A percentile compares a stretch with the other conserved stretches of the same genome.
phyloP scores from a whole-genome alignment of 2,797 vertebrate species.

The Micrastur ruficollis region DNA sequence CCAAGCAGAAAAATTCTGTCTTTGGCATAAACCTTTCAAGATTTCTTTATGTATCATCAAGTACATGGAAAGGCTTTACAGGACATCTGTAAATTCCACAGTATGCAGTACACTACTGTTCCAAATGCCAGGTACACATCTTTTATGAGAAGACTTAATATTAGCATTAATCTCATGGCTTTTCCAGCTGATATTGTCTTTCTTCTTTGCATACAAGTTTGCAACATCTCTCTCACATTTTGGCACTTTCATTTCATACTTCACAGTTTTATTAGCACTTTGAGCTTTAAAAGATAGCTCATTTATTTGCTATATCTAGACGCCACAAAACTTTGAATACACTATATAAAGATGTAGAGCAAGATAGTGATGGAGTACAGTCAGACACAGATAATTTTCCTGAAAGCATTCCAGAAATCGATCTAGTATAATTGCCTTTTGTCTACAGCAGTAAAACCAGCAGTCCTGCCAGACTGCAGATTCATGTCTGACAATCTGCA shows the following conservation, averaged over 20 bases:
- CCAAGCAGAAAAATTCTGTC: neutral
- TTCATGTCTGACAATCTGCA: neutral
- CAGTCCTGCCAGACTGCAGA: constrained; percentile 10
- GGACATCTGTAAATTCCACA: neutral
- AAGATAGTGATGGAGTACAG: constrained; percentile 9
- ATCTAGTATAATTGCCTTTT: constrained; percentile 8
- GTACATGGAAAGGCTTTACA: neutral
- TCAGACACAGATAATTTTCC: constrained; percentile 23
- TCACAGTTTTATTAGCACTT: constrained; percentile 59
- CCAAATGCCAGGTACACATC: neutral
- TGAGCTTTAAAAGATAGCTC: constrained; percentile 60
- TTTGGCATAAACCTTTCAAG: neutral
- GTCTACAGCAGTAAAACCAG: constrained; percentile 6
- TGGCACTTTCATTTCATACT: constrained; percentile 57
- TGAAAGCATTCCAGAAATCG: constrained; percentile 43
- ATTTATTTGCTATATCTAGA: constrained; percentile 54
- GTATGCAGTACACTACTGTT: neutral
- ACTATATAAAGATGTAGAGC: neutral
- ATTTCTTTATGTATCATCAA: neutral
- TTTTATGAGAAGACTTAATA: neutral
- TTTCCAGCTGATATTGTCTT: neutral
- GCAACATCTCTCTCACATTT: constrained; percentile 14
- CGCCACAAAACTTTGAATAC: constrained; percentile 27
- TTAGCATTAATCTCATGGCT: neutral
- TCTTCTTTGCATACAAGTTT: neutral